Conservation (phyloP, 2,797 vertebrate genomes). For the Austrolebias charrua region DNA sequence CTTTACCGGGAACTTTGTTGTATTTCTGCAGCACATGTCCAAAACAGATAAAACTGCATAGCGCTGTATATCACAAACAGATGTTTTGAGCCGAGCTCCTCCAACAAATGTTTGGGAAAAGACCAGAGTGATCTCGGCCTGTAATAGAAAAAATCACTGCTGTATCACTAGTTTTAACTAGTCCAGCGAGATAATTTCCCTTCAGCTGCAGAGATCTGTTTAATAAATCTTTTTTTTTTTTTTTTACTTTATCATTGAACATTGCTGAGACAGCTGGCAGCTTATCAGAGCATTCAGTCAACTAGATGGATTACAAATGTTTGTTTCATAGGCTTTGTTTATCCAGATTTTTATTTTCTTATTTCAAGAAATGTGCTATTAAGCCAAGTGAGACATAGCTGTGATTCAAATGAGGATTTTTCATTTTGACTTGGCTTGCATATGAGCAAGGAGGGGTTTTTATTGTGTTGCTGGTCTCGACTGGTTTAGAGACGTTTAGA, state of each 20-base stretch:
- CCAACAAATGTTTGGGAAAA: constrained; percentile 40
- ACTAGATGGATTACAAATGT: constrained; percentile 53
- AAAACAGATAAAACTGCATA: constrained; percentile 62
- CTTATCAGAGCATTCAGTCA: constrained; percentile 41
- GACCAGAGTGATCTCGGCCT: constrained; percentile 25
- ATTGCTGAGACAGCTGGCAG: constrained; percentile 45
- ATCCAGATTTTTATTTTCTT: constrained; percentile 30
- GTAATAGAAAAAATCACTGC: not conserved
- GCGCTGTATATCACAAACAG: constrained; percentile 69
- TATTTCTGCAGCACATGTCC: constrained; percentile 44
- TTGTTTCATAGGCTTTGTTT: constrained; percentile 54
- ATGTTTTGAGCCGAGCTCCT: constrained; percentile 53
- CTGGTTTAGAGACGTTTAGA: too few species aligned
- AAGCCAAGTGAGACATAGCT: not conserved
- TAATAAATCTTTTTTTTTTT: constrained; percentile 6
- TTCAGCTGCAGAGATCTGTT: not conserved
- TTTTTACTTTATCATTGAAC: constrained; percentile 18
- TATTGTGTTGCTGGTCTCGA: constrained; percentile 17
- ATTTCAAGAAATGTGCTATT: constrained; percentile 22
- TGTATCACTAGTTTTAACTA: not conserved
- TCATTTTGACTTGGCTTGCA: constrained; percentile 5
- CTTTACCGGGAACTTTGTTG: constrained; percentile 37
- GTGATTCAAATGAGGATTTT: constrained; percentile 4
- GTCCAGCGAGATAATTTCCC: not conserved
- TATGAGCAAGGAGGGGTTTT: not conserved